phyloP scores from a whole-genome alignment of 2,797 vertebrate species.

The Phrynocephalus guinanensis region DNA sequence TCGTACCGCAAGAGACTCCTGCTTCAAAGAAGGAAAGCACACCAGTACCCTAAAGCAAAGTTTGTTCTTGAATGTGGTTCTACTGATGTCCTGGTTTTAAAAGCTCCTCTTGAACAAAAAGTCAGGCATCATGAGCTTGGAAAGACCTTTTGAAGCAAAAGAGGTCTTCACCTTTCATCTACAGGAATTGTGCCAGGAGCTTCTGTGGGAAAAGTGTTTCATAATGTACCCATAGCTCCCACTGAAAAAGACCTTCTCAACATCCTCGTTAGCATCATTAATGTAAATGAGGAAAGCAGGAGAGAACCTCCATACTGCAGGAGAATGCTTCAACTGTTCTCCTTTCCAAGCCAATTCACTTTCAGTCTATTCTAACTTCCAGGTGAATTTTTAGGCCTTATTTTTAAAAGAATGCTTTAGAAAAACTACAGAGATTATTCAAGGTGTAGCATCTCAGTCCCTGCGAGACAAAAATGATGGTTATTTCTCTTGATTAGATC shows the following conservation, averaged over 20 bases:
- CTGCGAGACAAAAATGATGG: too few relatives aligned
- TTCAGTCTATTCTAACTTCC: neutral
- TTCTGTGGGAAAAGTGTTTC: neutral
- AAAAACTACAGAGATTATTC: too few relatives aligned
- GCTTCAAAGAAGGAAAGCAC: slow-evolving; percentile 41
- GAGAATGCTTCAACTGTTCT: neutral
- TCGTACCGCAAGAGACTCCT: slow-evolving; percentile 34
- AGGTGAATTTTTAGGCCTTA: neutral
- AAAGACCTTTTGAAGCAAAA: slow-evolving; percentile 5
- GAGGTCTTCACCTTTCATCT: neutral
- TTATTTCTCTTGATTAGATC: too few relatives aligned
- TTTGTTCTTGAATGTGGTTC: slow-evolving; percentile 26
- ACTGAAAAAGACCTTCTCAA: neutral
- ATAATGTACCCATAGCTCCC: neutral
- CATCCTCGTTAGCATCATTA: neutral
- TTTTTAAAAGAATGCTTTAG: too few relatives aligned
- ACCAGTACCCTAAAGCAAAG: slow-evolving; percentile 34
- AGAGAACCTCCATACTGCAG: neutral
- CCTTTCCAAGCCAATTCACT: too few relatives aligned
- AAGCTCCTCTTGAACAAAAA: neutral
- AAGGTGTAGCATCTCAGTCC: too few relatives aligned
- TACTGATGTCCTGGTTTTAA: neutral
- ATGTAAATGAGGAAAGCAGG: neutral
- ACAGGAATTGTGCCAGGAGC: neutral
- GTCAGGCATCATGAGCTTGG: neutral